Evolutionary conservation across 2,888 invertebrate genomes (phyloP), one percentile per base, ranked within the genome.

Genomic region (Drosophila fungiperda): DNA sequence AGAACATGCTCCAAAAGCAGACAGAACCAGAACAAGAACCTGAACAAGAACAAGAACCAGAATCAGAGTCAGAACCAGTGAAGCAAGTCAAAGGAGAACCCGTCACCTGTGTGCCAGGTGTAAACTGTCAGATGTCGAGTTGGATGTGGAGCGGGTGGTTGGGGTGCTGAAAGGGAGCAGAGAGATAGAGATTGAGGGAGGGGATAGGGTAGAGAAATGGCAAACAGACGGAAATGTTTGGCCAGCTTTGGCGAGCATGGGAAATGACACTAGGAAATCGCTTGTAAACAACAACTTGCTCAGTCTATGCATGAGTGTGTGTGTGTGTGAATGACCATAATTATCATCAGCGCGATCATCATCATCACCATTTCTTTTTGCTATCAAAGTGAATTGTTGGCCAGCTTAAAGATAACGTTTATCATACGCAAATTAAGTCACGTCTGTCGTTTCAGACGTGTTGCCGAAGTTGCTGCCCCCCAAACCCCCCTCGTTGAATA

Each of bases 241-340:
- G 73, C 79, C 78, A 73, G 76, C 75, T 55, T 55, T 55, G 55
- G 69, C 69, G 76, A 75, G 81, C 85, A 86, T 87, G 88, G 86
- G 88, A 86, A 86, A 85, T 88, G 85, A 86, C 86, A 86, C 88
- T 88, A 86, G 86, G 88, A 87, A 88, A 87, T 87, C 86, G 88
- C 86, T 88, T 74, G 86, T 87, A 88, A 86, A 82, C 82, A 80
- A 78, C 82, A 80, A 79, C 61, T 69, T 63, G 78, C 68, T 71
- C 70, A 60, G 32, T 52, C 20, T 54, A 35, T 55, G 48, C 15
- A n/a, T 11, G n/a, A 49, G 11, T 52, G 55, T 67, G 63, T 20
- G 20, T 65, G 45, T 40, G 29, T 26, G 35, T 45, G 50, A 70
- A 67, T 75, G 68, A 35, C 49, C 63, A 73, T 36, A 60, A 58